Evolutionary conservation across 2,113 vertebrate species (phyloP), one percentile per base, ranked within the genome.

Genomic region (Brachyhypopomus occidentalis): DNA sequence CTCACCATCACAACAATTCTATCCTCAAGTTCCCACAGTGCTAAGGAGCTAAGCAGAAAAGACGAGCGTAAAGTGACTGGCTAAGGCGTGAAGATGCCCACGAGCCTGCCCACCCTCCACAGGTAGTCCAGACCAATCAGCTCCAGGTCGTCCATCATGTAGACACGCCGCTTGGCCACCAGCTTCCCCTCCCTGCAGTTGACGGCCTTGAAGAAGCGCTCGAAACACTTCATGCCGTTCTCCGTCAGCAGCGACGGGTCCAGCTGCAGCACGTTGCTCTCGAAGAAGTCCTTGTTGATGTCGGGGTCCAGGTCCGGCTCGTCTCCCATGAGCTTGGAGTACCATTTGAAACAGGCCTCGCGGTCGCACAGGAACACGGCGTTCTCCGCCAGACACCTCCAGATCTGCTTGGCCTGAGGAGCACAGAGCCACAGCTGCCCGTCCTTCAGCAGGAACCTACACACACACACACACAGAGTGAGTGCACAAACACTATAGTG

Each of bases 191-290:
- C 97, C 87, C 97, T 95, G 94, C 97, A 99, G 90, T 99, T 99
- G 86, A 99, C 97, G 83, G 97, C 97, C 93, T 98, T 99, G 92
- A 99, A 99, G 93, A 99, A 99, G 89, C 96, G 94, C 91, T 99
- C 97, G 91, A 99, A 99, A 94, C 97, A 99, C 92, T 98, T 98
- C 97, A 99, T 99, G 87, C 97, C 97, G 88, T 99, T 98, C 92
- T 98, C 97, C 72, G 97, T 99, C 91, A 99, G 93, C 36, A 99
- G 92, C 82, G 96, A 98, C 27, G 97, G 97, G 92, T 99, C 97
- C 91, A 99, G 93, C 91, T 99, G 97, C 89, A 99, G 94, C 67
- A 99, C 96, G 75, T 99, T 98, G 90, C 96, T 99, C 95, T 99
- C 97, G 93, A 99, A 99, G 90, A 99, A 98, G 94, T 98, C 97